phyloP scores from a whole-genome alignment of 2,797 vertebrate genomes.

The Furcifer pardalis region DNA sequence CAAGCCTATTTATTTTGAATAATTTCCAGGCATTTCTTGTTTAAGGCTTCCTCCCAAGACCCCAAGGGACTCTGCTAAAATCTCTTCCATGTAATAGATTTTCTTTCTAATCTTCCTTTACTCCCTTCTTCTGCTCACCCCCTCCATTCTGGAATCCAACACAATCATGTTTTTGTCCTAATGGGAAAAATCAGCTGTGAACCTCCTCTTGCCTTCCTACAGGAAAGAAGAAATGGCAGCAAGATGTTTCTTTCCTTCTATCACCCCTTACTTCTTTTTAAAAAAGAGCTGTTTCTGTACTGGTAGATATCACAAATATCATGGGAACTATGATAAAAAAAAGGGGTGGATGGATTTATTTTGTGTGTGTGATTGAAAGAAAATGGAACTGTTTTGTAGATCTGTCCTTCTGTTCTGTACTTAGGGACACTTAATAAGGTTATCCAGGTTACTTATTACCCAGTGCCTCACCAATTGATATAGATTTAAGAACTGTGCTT shows the following conservation, averaged over 20 bases:
- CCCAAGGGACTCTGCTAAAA: background rate
- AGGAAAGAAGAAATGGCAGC: no score
- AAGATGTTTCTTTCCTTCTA: no score
- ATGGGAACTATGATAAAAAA: background rate
- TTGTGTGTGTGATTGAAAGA: background rate
- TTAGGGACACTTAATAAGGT: background rate
- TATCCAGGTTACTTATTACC: background rate
- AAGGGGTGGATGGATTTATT: background rate
- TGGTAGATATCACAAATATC: background rate
- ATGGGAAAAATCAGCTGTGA: background rate
- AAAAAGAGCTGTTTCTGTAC: background rate
- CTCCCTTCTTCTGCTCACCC: background rate
- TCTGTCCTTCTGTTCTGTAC: background rate
- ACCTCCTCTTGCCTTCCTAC: background rate
- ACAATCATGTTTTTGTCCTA: background rate
- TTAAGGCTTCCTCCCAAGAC: background rate
- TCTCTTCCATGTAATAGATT: background rate
- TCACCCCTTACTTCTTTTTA: no score
- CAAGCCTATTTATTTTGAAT: conserved; percentile 19
- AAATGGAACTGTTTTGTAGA: background rate
- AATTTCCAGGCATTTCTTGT: background rate
- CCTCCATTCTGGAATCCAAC: background rate
- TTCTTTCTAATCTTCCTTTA: conserved; percentile 3
- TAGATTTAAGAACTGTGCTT: background rate
- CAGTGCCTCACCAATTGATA: background rate